Evolutionary conservation across 2,888 invertebrate species (phyloP), one percentile per base, ranked within the genome.

Genomic region (Ophioninae sp.): DNA sequence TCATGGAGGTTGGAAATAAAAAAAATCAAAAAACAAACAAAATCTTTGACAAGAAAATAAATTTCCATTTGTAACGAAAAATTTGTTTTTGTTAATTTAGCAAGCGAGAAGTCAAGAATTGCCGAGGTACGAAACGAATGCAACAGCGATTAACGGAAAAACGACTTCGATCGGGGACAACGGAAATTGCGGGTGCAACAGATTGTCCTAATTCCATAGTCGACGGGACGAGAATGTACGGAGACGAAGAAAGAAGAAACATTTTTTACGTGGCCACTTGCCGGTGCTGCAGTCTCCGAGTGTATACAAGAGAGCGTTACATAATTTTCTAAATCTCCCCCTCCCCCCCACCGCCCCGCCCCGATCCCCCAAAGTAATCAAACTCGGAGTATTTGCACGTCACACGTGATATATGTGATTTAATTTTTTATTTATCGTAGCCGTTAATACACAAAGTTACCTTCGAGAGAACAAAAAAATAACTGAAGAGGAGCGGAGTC

Each of bases 81-180:
- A 9, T 6, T 58, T 51, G 8, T 71, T 81, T 68, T 59, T 9
- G 5, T 5, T 63, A 69, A 10, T 94, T 20, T 93, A 96, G 95
- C 97, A 97, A 95, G 97, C 97, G n/a, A 95, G 96, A 93, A 96
- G 96, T 93, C 97, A 97, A 93, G 97, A 97, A 93, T 93, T 96
- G 87, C 96, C 96, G 41, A 95, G 96, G 91, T 96, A 96, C 89
- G 96, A 96, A 88, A 95, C 95, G 71, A 96, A 95, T 90, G 93
- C 95, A 89, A 95, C 96, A 41, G 95, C 95, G 63, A 95, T 96
- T 88, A 96, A 96, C 89, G 96, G 96, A 58, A 95, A 96, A 91
- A 95, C 96, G 22, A 95, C 96, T 71, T 94, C 95, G 9, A 94
- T 96, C 59, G 95, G 95, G 79, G 96, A 96, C 89, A 94, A 94